Evolutionary conservation across 2,797 vertebrate species (phyloP).

Genomic region (Phalloptychus januarius): DNA sequence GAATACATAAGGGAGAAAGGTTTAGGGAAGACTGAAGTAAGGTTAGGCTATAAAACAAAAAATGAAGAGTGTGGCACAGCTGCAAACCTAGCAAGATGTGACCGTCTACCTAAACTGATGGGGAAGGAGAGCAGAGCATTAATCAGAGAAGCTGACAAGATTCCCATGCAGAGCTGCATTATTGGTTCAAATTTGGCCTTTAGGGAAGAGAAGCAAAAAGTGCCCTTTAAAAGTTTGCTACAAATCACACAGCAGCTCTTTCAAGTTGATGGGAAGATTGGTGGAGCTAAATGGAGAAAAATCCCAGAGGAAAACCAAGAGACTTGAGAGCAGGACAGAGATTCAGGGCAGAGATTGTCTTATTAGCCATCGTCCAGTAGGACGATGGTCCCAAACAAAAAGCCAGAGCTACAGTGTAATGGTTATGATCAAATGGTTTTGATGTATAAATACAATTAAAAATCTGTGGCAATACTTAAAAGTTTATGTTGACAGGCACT

Average conservation of each 20-base stretch:
- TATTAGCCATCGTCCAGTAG: no score
- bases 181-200: conserved; percentile 2
- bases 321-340: background rate
- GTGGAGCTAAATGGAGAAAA: background rate
- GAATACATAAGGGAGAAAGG: background rate
- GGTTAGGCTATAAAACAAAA: background rate
- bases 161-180: background rate
- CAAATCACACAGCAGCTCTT: background rate
- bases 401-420: background rate
- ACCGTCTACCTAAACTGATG: background rate
- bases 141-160: background rate
- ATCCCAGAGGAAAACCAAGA: background rate
- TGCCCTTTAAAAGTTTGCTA: background rate
- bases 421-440: background rate
- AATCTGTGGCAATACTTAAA: background rate
- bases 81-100: background rate
- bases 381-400: background rate
- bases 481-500: background rate
- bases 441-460: background rate
- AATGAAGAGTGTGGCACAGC: background rate
- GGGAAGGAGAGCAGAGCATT: background rate
- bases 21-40: background rate
- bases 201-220: background rate
- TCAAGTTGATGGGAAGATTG: background rate
- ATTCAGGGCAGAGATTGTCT: background rate